These are phyloP conservation scores for Cichladusa arquata DNA, from an alignment of 2,113 vertebrate species.

Conservation along the genomic window DNA sequence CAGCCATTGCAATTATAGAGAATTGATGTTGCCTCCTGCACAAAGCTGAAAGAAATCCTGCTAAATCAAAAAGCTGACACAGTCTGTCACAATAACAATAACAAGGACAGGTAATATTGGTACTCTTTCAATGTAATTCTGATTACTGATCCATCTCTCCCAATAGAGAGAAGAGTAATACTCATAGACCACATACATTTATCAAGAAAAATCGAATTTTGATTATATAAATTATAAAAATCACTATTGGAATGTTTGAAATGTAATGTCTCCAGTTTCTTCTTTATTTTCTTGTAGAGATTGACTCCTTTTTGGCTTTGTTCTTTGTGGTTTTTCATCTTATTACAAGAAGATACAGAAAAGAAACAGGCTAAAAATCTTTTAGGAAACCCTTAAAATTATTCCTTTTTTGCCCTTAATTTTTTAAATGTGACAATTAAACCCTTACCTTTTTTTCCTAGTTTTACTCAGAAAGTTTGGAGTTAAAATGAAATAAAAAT, in stretches of 20 bases:
- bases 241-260: not conserved
- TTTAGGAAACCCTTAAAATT: not conserved
- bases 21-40: not conserved
- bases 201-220: not conserved
- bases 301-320: not conserved
- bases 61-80: not conserved
- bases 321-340: not conserved
- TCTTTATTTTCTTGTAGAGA: not conserved
- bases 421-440: not conserved
- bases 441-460: not conserved
- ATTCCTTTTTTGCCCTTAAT: not conserved
- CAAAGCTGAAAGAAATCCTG: not conserved
- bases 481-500: not conserved
- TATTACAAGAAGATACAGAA: not conserved
- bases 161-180: not conserved
- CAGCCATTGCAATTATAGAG: not conserved
- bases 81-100: not conserved
- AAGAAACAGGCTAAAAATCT: not conserved
- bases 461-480: not conserved
- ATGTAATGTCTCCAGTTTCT: not conserved
- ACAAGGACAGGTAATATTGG: not conserved
- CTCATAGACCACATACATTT: not conserved
- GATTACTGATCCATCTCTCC: not conserved
- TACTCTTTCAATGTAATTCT: not conserved
- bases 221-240: fast-evolving